phyloP scores from a whole-genome alignment of 1,140 invertebrate species.

The Cardiocondyla obscurior region DNA sequence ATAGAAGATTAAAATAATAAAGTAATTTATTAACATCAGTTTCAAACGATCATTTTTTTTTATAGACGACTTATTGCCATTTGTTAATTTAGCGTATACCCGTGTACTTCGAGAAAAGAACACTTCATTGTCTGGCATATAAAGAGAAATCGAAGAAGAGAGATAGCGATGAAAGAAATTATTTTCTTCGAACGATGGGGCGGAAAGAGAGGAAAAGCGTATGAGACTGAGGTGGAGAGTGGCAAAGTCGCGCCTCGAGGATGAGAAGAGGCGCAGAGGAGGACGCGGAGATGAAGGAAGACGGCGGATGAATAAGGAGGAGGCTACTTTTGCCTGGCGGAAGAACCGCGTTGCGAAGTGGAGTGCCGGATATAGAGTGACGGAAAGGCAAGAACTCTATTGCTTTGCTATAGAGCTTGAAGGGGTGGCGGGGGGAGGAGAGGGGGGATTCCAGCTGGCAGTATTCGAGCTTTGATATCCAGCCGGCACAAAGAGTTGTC shows the following conservation, averaged over 20 bases:
- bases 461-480: conserved; percentile 67
- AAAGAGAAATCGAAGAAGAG: conserved; percentile 55
- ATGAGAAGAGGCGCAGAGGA: conserved; percentile 3
- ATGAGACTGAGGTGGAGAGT: conserved; percentile 48
- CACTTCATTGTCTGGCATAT: conserved; percentile 50
- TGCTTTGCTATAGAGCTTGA: conserved; percentile 37
- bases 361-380: conserved; percentile 68
- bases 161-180: conserved; percentile 61
- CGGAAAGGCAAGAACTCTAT: conserved; percentile 68
- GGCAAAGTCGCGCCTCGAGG: conserved; percentile 32
- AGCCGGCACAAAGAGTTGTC: conserved; percentile 65
- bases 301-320: conserved; percentile 41
- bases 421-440: neutral
- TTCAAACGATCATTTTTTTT: conserved; percentile 40
- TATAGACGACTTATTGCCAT: conserved; percentile 59
- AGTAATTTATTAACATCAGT: too few relatives aligned
- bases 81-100: conserved; percentile 13
- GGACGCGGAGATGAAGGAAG: conserved; percentile 27
- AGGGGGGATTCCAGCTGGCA: neutral
- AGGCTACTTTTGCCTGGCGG: conserved; percentile 61
- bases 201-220: conserved; percentile 2
- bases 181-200: conserved; percentile 40
- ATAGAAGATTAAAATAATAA: neutral
- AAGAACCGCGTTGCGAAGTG: conserved; percentile 61
- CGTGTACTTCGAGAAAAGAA: conserved; percentile 43